These are phyloP conservation scores for Lasioglossum oenotherae DNA, from an alignment of 2,888 invertebrate species.

Conservation along the genomic window DNA sequence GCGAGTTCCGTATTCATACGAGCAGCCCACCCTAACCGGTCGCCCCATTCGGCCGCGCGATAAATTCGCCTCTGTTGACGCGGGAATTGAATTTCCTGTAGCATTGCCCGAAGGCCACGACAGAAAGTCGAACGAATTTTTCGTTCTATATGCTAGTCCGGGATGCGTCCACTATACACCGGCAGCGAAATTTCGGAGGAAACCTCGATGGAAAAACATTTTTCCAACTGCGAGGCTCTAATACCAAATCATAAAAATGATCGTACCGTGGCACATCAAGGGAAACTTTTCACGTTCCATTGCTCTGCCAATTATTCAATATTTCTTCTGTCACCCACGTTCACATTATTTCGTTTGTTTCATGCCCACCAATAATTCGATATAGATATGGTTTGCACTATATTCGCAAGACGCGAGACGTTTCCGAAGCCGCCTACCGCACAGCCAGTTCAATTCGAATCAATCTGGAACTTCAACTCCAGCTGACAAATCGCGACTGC, in stretches of 20 bases:
- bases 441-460: neutral
- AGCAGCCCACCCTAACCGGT: slow-evolving; percentile 44
- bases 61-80: slow-evolving; percentile 80
- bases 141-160: slow-evolving; percentile 41
- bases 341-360: neutral
- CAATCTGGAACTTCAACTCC: neutral
- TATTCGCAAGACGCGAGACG: neutral
- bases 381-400: too few relatives aligned
- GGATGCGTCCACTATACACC: slow-evolving; percentile 48
- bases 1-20: slow-evolving; percentile 69
- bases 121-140: slow-evolving; percentile 66
- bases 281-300: neutral
- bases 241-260: neutral
- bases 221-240: slow-evolving; percentile 12
- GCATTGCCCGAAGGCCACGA: slow-evolving; percentile 62
- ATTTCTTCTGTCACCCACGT: neutral
- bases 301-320: neutral
- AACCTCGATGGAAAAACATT: neutral
- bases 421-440: neutral
- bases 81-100: slow-evolving; percentile 79
- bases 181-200: slow-evolving; percentile 33
- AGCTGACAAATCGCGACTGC: neutral
- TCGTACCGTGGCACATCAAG: neutral
- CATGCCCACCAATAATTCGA: neutral
- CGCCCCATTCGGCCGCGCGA: slow-evolving; percentile 64